Conservation (phyloP, 2,888 invertebrate genomes). For the Masnerella sp. region DNA sequence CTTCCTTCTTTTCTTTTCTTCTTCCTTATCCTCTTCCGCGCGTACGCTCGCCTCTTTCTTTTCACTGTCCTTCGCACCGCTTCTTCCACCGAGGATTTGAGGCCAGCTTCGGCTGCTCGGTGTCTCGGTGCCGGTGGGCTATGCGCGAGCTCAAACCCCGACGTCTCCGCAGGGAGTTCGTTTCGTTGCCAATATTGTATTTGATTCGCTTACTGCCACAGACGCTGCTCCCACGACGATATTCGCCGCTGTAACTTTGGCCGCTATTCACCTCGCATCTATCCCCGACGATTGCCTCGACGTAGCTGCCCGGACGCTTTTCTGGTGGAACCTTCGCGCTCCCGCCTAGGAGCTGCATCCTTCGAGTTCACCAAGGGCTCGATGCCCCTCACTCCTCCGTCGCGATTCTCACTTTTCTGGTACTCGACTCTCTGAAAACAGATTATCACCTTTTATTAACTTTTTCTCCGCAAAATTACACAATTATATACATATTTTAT, state of each 20-base stretch:
- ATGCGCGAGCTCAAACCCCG: conserved; percentile 69
- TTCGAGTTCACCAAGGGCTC: conserved; percentile 77
- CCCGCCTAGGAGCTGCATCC: conserved; percentile 78
- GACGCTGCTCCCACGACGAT: conserved; percentile 63
- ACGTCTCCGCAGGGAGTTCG: conserved; percentile 67
- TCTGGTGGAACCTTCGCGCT: conserved; percentile 76
- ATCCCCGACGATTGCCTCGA: conserved; percentile 70
- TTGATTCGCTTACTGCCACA: conserved; percentile 63
- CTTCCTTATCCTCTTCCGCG: conserved; percentile 59
- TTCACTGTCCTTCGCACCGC: conserved; percentile 74
- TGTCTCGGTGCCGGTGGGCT: conserved; percentile 70
- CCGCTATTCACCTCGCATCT: conserved; percentile 63
- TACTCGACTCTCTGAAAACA: conserved; percentile 64
- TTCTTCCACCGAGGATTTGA: conserved; percentile 74
- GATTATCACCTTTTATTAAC: conserved; percentile 27
- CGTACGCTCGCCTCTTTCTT: conserved; percentile 63
- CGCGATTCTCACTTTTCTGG: conserved; percentile 71
- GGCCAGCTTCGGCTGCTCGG: conserved; percentile 71
- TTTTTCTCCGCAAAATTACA: too few relatives aligned
- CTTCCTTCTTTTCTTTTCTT: conserved; percentile 20
- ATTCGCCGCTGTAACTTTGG: conserved; percentile 62
- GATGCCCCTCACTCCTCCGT: conserved; percentile 76
- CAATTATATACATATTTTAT: too few relatives aligned
- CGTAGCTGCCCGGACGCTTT: conserved; percentile 72
- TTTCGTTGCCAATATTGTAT: conserved; percentile 68